These are phyloP conservation scores for Corbicula japonica DNA, from an alignment of 2,888 invertebrate genomes.

Conservation along the genomic window DNA sequence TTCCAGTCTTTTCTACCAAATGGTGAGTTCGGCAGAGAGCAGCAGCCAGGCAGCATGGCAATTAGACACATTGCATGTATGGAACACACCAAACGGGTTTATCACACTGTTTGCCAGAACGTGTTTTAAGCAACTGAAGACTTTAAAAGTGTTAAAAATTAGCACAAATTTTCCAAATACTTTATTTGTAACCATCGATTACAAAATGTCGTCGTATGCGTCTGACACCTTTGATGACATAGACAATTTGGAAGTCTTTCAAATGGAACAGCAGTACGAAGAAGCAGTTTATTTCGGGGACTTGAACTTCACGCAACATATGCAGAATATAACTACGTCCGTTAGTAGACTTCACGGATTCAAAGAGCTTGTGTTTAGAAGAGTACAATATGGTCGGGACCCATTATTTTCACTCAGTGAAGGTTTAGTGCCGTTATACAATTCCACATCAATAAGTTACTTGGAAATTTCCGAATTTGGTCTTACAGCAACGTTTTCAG, in stretches of 20 bases:
- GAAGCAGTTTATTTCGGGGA: neutral
- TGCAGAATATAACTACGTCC: neutral
- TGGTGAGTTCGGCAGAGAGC: neutral
- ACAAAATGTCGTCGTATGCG: neutral
- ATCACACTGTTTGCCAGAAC: neutral
- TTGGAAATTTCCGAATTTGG: constrained; percentile 3
- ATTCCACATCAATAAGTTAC: neutral
- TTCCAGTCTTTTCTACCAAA: neutral
- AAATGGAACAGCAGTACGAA: neutral
- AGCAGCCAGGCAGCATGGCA: neutral
- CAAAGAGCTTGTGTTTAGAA: neutral
- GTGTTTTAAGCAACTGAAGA: neutral
- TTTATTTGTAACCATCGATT: neutral
- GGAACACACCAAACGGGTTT: neutral
- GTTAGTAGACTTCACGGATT: neutral
- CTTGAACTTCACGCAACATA: neutral
- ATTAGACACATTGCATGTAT: neutral
- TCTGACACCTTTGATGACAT: neutral
- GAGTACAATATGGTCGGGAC: neutral
- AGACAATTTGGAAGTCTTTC: neutral
- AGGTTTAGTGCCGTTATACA: neutral
- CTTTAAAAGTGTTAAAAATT: neutral
- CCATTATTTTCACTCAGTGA: neutral
- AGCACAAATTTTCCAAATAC: neutral
- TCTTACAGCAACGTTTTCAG: neutral